A percentile compares a stretch with the other conserved stretches of the same genome.
Evolutionary conservation across 2,797 vertebrate species (phyloP).

Genomic region (Enteromius viviparus): DNA sequence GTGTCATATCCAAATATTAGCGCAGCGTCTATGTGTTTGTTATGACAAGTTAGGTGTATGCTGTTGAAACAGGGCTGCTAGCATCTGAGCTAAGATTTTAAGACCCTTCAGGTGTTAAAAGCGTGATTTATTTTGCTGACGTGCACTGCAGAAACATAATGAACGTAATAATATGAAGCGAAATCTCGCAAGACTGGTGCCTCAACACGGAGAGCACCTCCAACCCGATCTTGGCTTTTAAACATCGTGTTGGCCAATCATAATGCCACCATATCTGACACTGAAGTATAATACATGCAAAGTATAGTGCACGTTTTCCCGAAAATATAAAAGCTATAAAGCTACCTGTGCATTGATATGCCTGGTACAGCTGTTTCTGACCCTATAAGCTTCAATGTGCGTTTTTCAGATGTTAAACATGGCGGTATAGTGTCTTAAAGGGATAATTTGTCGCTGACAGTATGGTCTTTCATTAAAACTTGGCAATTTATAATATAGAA

Average conservation of each 20-base stretch:
- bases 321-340: background rate
- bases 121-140: background rate
- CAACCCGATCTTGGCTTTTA: background rate
- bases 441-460: background rate
- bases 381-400: background rate
- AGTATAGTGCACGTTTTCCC: background rate
- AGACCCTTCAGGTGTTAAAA: background rate
- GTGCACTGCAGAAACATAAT: background rate
- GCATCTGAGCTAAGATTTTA: background rate
- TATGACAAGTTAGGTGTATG: background rate
- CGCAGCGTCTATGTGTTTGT: background rate
- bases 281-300: background rate
- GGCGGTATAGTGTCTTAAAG: background rate
- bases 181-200: background rate
- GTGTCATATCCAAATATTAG: background rate
- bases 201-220: background rate
- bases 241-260: background rate
- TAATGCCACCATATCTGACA: background rate
- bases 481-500: background rate
- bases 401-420: background rate
- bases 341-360: background rate
- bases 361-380: background rate
- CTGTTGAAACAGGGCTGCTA: conserved; percentile 9
- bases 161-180: background rate
- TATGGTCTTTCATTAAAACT: background rate